Percentiles rank a stretch among this genome's conserved stretches.
Evolutionary conservation across 2,113 vertebrate species (phyloP).

Genomic region (Arothron firmamentum): DNA sequence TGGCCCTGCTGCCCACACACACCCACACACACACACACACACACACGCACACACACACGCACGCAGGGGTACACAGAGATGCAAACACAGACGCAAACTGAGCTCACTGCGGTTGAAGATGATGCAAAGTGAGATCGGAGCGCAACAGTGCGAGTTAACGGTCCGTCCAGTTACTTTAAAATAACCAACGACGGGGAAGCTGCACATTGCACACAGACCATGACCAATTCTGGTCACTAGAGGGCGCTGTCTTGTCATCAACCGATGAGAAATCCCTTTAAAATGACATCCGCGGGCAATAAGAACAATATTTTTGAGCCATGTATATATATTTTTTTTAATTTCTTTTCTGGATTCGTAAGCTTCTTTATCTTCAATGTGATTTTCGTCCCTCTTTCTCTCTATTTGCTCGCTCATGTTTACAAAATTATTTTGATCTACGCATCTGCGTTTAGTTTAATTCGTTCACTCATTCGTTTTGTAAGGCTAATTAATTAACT

Average conservation of each 20-base stretch:
- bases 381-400: too few relatives aligned
- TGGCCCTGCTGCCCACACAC: conserved; percentile 17
- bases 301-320: too few relatives aligned
- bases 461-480: too few relatives aligned
- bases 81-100: conserved; percentile 25
- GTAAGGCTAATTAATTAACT: too few relatives aligned
- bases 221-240: conserved; percentile 44
- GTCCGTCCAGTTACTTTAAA: conserved; percentile 18
- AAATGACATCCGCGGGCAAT: too few relatives aligned
- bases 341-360: too few relatives aligned
- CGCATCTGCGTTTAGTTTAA: too few relatives aligned
- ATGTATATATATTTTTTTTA: too few relatives aligned
- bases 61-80: conserved; percentile 25
- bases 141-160: conserved; percentile 31
- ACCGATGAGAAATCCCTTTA: too few relatives aligned
- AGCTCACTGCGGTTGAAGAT: conserved; percentile 41
- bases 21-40: conserved; percentile 28
- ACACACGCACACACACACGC: conserved; percentile 30
- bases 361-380: too few relatives aligned
- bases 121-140: conserved; percentile 56
- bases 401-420: too few relatives aligned
- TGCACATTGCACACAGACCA: neutral
- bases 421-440: too few relatives aligned
- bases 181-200: conserved; percentile 1
- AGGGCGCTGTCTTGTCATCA: conserved; percentile 51